Conservation (phyloP, 1,140 invertebrate genomes). For the Brachionus rubens region DNA sequence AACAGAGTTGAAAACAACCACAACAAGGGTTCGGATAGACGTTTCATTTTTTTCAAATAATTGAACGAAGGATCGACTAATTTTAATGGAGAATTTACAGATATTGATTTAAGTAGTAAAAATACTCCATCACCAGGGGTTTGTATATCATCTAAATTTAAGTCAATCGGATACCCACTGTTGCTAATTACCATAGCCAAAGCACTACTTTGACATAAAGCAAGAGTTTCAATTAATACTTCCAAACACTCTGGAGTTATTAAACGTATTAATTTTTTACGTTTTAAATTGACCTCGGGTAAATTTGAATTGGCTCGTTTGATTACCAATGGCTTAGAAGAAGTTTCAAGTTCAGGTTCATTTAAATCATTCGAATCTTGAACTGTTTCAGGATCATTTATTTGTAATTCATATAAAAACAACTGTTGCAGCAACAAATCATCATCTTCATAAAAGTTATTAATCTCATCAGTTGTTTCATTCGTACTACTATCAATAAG, state of each 20-base stretch:
- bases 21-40: slow-evolving; percentile 71
- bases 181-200: slow-evolving; percentile 40
- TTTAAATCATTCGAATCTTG: too few species aligned
- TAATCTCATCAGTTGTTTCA: not conserved
- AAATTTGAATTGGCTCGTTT: not conserved
- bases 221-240: not conserved
- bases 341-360: not conserved
- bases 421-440: slow-evolving; percentile 34
- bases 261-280: slow-evolving; percentile 1
- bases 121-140: slow-evolving; percentile 31
- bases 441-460: slow-evolving; percentile 29
- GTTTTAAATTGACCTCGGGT: not conserved
- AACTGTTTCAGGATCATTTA: not conserved
- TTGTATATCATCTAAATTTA: slow-evolving; percentile 8
- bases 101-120: slow-evolving; percentile 10
- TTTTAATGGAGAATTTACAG: not conserved
- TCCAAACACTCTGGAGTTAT: not conserved
- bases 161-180: slow-evolving; percentile 33
- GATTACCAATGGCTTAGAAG: not conserved
- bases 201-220: slow-evolving; percentile 38
- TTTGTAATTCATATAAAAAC: slow-evolving; percentile 37
- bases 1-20: slow-evolving; percentile 73
- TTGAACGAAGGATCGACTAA: not conserved
- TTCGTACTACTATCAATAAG: not conserved
- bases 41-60: slow-evolving; percentile 45